These are phyloP conservation scores for Ctenoplectra terminalis DNA, from an alignment of 1,140 invertebrate genomes.

Conservation along the genomic window DNA sequence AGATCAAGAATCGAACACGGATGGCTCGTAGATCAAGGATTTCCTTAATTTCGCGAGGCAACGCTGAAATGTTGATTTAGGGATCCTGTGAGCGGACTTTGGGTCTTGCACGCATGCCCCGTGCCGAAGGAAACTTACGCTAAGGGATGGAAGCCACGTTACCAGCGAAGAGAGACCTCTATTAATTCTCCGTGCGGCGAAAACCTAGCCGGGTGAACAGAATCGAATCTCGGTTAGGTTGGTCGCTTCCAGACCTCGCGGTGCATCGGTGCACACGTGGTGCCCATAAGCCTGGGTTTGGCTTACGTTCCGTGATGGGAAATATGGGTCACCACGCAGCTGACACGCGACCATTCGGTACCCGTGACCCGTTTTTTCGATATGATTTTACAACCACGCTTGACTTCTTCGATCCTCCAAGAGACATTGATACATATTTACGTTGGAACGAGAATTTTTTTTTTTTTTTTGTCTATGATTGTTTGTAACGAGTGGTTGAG, in stretches of 20 bases:
- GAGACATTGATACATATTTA: not conserved
- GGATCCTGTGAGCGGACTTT: slow-evolving; percentile 11
- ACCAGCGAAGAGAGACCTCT: slow-evolving; percentile 59
- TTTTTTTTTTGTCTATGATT: too few relatives aligned
- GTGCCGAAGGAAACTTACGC: slow-evolving; percentile 20
- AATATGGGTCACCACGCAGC: slow-evolving; percentile 63
- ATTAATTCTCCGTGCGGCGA: slow-evolving; percentile 71
- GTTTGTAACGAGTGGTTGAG: too few relatives aligned
- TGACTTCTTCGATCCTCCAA: not conserved
- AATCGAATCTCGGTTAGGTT: slow-evolving; percentile 70
- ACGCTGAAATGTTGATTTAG: slow-evolving; percentile 76
- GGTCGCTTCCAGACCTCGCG: slow-evolving; percentile 61
- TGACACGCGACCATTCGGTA: slow-evolving; percentile 40
- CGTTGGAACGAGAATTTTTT: too few relatives aligned
- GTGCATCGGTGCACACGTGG: slow-evolving; percentile 60
- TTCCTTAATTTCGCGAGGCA: slow-evolving; percentile 76
- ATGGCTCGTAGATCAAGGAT: slow-evolving; percentile 74
- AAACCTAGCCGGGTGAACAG: slow-evolving; percentile 69
- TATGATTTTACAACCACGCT: slow-evolving; percentile 8
- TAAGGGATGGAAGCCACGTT: slow-evolving; percentile 36
- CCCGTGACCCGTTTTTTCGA: not conserved
- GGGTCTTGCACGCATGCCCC: slow-evolving; percentile 37
- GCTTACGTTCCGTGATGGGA: slow-evolving; percentile 51
- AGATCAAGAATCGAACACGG: slow-evolving; percentile 63
- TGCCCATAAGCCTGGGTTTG: slow-evolving; percentile 47